Percentiles rank a stretch among this genome's conserved stretches.
phyloP scores from a whole-genome alignment of 2,113 vertebrate genomes.

The Sakesphorus luctuosus region DNA sequence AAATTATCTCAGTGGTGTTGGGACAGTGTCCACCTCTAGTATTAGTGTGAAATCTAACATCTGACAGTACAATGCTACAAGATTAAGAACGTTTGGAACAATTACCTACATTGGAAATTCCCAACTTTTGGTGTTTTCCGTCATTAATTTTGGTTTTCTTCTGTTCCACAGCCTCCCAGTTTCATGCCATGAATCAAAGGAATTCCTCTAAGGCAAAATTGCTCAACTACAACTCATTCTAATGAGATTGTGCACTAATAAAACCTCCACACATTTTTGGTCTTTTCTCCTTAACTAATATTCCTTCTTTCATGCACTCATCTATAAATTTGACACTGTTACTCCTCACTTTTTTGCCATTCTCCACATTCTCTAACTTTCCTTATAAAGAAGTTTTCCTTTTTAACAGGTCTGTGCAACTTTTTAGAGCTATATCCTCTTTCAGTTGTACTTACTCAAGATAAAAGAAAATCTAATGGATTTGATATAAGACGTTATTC shows the following conservation, averaged over 20 bases:
- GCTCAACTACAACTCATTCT: not conserved
- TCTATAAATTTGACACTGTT: not conserved
- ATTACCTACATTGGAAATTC: not conserved
- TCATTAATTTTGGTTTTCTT: conserved; percentile 23
- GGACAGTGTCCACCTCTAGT: not conserved
- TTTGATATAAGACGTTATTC: not conserved
- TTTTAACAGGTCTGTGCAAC: not conserved
- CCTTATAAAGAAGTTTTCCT: not conserved
- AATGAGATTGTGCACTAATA: conserved; percentile 19
- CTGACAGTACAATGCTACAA: not conserved
- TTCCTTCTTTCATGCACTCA: not conserved
- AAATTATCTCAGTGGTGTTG: not conserved
- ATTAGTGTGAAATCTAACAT: not conserved
- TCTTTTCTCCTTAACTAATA: not conserved
- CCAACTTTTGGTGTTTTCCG: conserved; percentile 15
- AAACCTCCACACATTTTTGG: not conserved
- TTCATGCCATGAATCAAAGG: conserved; percentile 32
- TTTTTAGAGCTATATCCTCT: not conserved
- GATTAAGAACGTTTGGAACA: conserved; percentile 12
- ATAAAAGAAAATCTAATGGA: not conserved
- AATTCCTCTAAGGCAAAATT: conserved; percentile 46
- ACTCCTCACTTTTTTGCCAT: not conserved
- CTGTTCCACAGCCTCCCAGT: not conserved
- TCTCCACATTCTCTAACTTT: not conserved
- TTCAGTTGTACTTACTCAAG: not conserved